Percentiles rank a stretch among this genome's conserved stretches.
phyloP scores from a whole-genome alignment of 2,888 invertebrate species.

The Stenotaenia linearis region DNA sequence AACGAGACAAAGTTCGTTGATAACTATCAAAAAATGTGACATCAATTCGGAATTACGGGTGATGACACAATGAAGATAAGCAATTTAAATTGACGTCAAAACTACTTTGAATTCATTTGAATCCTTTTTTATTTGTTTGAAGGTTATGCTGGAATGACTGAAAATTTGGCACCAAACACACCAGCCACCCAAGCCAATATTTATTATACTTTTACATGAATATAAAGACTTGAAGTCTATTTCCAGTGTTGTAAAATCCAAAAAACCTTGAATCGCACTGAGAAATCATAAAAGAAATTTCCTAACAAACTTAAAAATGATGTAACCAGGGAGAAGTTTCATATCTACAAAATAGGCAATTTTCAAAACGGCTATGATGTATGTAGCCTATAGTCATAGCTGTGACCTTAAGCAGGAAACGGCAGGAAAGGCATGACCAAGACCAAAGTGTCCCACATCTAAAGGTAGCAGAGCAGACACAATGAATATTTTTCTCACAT shows the following conservation, averaged over 20 bases:
- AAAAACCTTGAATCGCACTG: not conserved
- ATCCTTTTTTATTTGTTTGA: not conserved
- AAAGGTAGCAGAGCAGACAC: not conserved
- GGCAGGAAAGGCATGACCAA: not conserved
- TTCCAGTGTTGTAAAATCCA: not conserved
- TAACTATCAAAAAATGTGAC: no score
- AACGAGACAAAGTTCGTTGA: no score
- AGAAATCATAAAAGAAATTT: not conserved
- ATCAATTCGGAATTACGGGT: no score
- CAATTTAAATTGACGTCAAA: not conserved
- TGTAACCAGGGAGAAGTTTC: not conserved
- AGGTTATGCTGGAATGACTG: not conserved
- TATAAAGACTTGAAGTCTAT: not conserved
- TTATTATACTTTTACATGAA: not conserved
- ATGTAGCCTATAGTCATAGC: not conserved
- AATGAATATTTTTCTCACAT: not conserved
- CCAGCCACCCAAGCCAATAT: not conserved
- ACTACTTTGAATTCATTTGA: not conserved
- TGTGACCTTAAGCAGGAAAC: constrained; percentile 4
- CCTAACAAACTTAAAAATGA: not conserved
- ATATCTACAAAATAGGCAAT: not conserved
- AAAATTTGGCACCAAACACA: not conserved
- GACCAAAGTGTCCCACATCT: not conserved
- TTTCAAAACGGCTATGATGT: not conserved
- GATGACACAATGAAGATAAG: not conserved